These are phyloP conservation scores for Sipha flava DNA, from an alignment of 1,140 invertebrate species.

Conservation along the genomic window DNA sequence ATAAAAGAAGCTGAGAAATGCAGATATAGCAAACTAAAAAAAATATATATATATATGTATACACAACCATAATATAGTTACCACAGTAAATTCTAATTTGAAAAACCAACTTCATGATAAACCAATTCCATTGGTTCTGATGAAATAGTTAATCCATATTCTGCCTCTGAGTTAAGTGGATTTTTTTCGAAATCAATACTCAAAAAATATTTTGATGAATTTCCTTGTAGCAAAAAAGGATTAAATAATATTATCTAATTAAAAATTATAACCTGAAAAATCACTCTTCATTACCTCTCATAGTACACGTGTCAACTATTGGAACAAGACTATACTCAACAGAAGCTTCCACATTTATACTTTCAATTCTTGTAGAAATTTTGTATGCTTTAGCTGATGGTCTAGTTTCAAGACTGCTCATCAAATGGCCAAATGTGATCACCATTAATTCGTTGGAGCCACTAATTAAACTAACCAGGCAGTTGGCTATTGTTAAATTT, in stretches of 20 bases:
- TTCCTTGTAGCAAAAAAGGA: slow-evolving; percentile 42
- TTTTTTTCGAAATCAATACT: slow-evolving; percentile 68
- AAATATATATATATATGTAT: slow-evolving; percentile 34
- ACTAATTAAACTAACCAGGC: slow-evolving; percentile 59
- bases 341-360: slow-evolving; percentile 65
- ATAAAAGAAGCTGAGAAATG: slow-evolving; percentile 65
- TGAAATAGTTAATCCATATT: slow-evolving; percentile 58
- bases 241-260: not conserved
- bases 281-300: not conserved
- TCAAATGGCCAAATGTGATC: slow-evolving; percentile 62
- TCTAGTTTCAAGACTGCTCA: slow-evolving; percentile 62
- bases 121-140: slow-evolving; percentile 68
- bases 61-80: not conserved
- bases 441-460: slow-evolving; percentile 63
- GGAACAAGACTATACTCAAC: slow-evolving; percentile 65
- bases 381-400: slow-evolving; percentile 62
- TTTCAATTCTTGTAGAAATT: slow-evolving; percentile 64
- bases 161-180: slow-evolving; percentile 57
- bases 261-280: not conserved
- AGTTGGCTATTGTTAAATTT: slow-evolving; percentile 68
- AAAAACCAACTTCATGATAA: slow-evolving; percentile 61
- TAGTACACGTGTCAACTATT: slow-evolving; percentile 45
- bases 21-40: slow-evolving; percentile 61
- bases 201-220: slow-evolving; percentile 58
- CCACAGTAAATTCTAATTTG: not conserved